Evolutionary conservation across 2,888 invertebrate genomes (phyloP), one percentile per base, ranked within the genome.

Genomic region (Copidosoma aretas): DNA sequence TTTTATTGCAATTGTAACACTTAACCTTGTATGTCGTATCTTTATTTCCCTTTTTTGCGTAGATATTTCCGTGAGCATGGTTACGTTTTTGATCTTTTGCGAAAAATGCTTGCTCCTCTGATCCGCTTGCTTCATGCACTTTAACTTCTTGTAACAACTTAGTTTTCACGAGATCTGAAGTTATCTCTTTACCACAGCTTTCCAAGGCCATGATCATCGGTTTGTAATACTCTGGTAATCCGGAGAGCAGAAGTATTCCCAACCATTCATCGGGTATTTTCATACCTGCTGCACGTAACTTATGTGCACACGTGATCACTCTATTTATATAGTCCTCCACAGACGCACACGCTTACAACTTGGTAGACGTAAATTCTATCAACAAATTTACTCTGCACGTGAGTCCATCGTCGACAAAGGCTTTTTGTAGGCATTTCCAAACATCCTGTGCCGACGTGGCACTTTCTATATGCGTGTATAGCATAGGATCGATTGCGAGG

Each of bases 301-400:
- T 12, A 10, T 51, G 15, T 17, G 49, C 49, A n/a, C 15, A 12
- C 17, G 49, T 51, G 8, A 51, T 51, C 1, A 60, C 46, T 25
- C 49, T 51, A 21, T 15, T 10, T 4, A 51, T 5, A 19, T 21
- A 51, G 8, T 2, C 8, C 14, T 60, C n/a, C n/a, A n/a, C 10
- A 14, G 25, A 21, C 1, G 19, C 15, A n/a, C 41, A 58, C 8
- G 39, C 41, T 4, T 25, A n/a, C 14, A 51, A 19, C 15, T 51
- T 60, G 2, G 60, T 60, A 46, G 60, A 49, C 1, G 60, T n/a
- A 1, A 51, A n/a, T 19, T 25, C n/a, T 2, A 2, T 2, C 25
- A 49, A 19, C 10, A 60, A 51, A 60, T 21, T 25, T 25, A 60
- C 60, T 19, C 49, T 49, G 1, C 60, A 25, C 19, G n/a, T 32